Percentiles rank a stretch among this genome's conserved stretches.
phyloP scores from a whole-genome alignment of 2,888 invertebrate species.

The Mactromeris polynyma region DNA sequence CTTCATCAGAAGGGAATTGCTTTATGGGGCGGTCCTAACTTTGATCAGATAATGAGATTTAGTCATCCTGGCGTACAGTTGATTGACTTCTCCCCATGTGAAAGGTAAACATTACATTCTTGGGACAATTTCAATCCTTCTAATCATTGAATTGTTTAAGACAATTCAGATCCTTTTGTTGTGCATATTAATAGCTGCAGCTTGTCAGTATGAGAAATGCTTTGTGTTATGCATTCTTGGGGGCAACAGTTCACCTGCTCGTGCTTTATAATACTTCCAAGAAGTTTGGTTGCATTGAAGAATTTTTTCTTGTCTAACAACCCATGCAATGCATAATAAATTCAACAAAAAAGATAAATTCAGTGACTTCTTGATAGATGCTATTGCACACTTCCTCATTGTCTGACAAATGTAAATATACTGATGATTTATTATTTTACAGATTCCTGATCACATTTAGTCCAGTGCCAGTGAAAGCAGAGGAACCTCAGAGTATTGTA shows the following conservation, averaged over 20 bases:
- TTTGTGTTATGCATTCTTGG: too few relatives aligned
- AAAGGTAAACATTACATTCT: conserved; percentile 91
- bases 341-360: not conserved
- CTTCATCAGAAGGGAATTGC: conserved; percentile 98
- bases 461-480: conserved; percentile 90
- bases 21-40: conserved; percentile 98
- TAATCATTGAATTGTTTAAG: too few relatives aligned
- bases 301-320: too few relatives aligned
- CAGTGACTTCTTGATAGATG: not conserved
- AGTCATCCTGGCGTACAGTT: conserved; percentile 95
- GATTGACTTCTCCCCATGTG: conserved; percentile 99
- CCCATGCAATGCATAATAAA: too few relatives aligned
- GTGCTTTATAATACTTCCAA: too few relatives aligned
- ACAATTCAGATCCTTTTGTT: too few relatives aligned
- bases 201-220: too few relatives aligned
- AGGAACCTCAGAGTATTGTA: conserved; percentile 93
- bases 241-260: too few relatives aligned
- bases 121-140: too few relatives aligned
- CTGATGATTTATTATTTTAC: conserved; percentile 56
- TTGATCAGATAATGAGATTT: conserved; percentile 96
- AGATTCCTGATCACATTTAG: conserved; percentile 97
- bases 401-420: not conserved
- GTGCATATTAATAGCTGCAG: too few relatives aligned
- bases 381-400: not conserved
- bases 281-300: too few relatives aligned